Base-by-base conservation (phyloP, 2,113 vertebrate species). In the rat (Rattus norvegicus) region DNA sequence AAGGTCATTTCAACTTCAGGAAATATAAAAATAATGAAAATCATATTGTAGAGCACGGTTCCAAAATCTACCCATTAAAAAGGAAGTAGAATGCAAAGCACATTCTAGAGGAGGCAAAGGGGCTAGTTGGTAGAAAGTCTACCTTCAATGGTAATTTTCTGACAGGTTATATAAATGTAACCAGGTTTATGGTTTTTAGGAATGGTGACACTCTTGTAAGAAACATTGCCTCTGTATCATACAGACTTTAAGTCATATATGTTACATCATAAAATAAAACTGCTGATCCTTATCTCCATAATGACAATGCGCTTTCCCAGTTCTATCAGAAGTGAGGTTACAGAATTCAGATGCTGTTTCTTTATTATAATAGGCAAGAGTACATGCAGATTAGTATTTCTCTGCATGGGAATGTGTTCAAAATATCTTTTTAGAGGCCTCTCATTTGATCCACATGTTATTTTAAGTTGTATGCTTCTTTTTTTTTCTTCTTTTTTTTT, bases 31-130 rank as follows among this genome's bases (percentile, higher is more conserved):
- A 76, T 65, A 59, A 33, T 13, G 6, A 67, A 69, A 88, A 28
- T 26, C 28, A 33, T 49, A 5, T 16, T 22, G 11, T 20, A 12
- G 7, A 36, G n/a, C 1, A 43, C 0, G 8, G 4, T 20, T 33
- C 22, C n/a, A 24, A 52, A 63, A 9, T 67, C 19, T 73, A 73
- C 5, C 5, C 65, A 88, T 5, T 47, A 36, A 59, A 30, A 1
- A 7, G 56, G 12, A 13, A 30, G 17, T 7, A 8, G 30, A 75
- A 69, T 10, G 6, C 0, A 12, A 9, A 39, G 39, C 39, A 30
- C 56, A 24, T 63, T 24, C 17, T 5, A 63, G 10, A 10, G 13
- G 1, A 47, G 69, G 47, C 20, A 49, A 47, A 26, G 49, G 7
- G 28, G 10, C 7, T 80, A 36, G 16, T 36, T 80, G 52, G 28